A percentile compares a stretch with the other conserved stretches of the same genome.
Conservation (phyloP, 1,140 invertebrate genomes). For the Centruroides sculpturatus region DNA sequence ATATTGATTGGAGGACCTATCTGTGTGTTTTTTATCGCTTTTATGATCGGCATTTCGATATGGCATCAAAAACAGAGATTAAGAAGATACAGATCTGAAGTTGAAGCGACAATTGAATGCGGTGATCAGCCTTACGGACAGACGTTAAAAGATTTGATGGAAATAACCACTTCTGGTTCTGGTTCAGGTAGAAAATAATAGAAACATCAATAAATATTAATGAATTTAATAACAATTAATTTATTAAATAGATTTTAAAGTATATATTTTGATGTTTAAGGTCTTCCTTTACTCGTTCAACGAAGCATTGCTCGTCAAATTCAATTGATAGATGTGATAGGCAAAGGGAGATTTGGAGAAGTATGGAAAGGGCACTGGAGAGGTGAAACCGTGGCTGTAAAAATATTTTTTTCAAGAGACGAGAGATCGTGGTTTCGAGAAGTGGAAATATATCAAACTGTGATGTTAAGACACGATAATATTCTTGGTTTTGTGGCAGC, state of each 20-base stretch:
- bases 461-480: slow-evolving; percentile 87
- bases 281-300: slow-evolving; percentile 78
- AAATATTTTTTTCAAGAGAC: slow-evolving; percentile 80
- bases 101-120: slow-evolving; percentile 33
- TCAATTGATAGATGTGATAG: slow-evolving; percentile 79
- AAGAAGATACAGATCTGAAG: slow-evolving; percentile 13
- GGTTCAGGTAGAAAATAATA: slow-evolving; percentile 53
- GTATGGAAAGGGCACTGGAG: slow-evolving; percentile 83
- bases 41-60: slow-evolving; percentile 32
- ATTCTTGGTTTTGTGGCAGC: slow-evolving; percentile 89
- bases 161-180: slow-evolving; percentile 87
- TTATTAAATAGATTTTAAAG: too few species aligned
- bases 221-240: too few species aligned
- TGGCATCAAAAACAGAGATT: slow-evolving; percentile 22
- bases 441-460: slow-evolving; percentile 90
- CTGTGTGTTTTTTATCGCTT: slow-evolving; percentile 42
- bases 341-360: slow-evolving; percentile 85
- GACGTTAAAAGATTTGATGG: slow-evolving; percentile 68
- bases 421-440: slow-evolving; percentile 91
- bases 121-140: too few species aligned
- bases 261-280: slow-evolving; percentile 30
- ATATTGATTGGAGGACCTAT: slow-evolving; percentile 53
- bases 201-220: too few species aligned
- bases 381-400: slow-evolving; percentile 88
- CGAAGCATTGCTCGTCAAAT: slow-evolving; percentile 90